A percentile compares a stretch with the other conserved stretches of the same genome.
phyloP scores from a whole-genome alignment of 2,888 invertebrate species.

The Anticlea derivata region DNA sequence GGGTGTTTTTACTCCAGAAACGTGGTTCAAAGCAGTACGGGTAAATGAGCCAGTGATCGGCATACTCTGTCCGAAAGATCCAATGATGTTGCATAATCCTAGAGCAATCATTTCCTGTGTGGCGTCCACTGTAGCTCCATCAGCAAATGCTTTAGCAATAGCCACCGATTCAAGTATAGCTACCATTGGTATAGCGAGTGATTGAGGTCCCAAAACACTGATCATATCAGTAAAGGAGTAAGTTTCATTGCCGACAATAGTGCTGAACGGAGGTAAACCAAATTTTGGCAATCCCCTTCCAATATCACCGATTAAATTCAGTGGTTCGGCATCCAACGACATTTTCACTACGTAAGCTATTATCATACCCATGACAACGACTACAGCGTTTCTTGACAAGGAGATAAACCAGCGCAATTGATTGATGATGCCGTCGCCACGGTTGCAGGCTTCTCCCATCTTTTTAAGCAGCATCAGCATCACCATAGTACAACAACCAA shows the following conservation, averaged over 20 bases:
- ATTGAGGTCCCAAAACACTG: conserved; percentile 82
- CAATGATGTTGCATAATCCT: conserved; percentile 92
- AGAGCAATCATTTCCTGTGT: conserved; percentile 96
- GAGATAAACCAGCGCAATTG: conserved; percentile 86
- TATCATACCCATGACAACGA: conserved; percentile 89
- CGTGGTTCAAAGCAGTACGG: conserved; percentile 94
- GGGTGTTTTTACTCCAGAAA: conserved; percentile 94
- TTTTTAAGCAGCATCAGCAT: conserved; percentile 86
- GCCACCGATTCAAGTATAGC: conserved; percentile 89
- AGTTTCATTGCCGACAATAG: conserved; percentile 82
- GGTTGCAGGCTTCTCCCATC: conserved; percentile 80
- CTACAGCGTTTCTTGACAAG: conserved; percentile 90
- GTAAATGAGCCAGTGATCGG: conserved; percentile 94
- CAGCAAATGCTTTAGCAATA: conserved; percentile 90
- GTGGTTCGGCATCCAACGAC: conserved; percentile 74
- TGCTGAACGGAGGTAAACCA: conserved; percentile 86
- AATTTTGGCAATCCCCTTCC: conserved; percentile 89
- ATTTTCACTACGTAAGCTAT: conserved; percentile 80
- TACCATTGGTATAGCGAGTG: conserved; percentile 87
- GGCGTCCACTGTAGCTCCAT: conserved; percentile 90
- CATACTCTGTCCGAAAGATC: conserved; percentile 94
- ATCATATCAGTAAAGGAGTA: conserved; percentile 86
- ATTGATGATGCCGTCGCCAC: conserved; percentile 70
- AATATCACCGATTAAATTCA: conserved; percentile 87
- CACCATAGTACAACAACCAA: conserved; percentile 86